Evolutionary conservation across 1,140 invertebrate species (phyloP), one percentile per base, ranked within the genome.

Genomic region (Rhyzopertha dominica): DNA sequence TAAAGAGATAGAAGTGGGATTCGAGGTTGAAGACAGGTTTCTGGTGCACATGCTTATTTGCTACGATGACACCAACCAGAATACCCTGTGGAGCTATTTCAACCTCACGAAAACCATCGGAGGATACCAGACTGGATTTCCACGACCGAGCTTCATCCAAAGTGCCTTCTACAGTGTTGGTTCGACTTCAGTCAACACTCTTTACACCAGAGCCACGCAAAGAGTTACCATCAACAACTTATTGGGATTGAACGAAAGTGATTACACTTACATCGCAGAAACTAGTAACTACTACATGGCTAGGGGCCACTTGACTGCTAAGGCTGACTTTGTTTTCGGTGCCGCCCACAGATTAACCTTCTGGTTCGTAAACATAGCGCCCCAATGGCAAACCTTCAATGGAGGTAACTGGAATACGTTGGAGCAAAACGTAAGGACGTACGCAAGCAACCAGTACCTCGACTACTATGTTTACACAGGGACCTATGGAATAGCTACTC

Each of bases 271-370:
- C 43, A 54, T 70, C 7, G 36, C 51, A 2, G 31, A 22, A 12
- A 49, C 14, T 1, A 44, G 25, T 9, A 51, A 62, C 42, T 47
- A 64, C 5, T 78, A 57, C 54, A 52, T 85, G 35, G 70, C 80
- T 0, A 69, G 78, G 24, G 82, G 82, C 16, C 83, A 85, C 53
- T 64, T 84, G n/a, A 68, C 76, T 0, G 81, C 82, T 18, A 81
- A 82, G 56, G 74, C 71, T 22, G 81, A 85, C 56, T 79, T 76
- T 32, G 66, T 82, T 2, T 80, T 74, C 47, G 79, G 72, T 0
- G 63, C 73, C 9, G 75, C 78, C 35, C 80, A 85, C 57, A 70
- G 75, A 1, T 67, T 77, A n/a, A 79, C 79, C 2, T 83, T 80
- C 62, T 38, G 35, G 35, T 37, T 72, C 40, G 49, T 77, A 3